phyloP scores from a whole-genome alignment of 2,797 vertebrate species.

The Phyllotis vaccarum region DNA sequence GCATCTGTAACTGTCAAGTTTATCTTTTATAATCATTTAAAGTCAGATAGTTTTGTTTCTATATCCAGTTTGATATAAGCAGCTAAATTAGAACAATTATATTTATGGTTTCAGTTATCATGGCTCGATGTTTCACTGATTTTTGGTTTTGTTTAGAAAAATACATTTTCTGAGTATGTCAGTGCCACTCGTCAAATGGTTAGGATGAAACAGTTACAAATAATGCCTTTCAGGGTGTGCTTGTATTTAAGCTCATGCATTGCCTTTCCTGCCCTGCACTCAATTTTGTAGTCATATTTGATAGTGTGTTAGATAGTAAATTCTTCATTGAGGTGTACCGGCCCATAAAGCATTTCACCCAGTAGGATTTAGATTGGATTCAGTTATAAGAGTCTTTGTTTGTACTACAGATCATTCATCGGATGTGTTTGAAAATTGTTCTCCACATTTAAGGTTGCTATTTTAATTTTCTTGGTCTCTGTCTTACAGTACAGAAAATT shows the following conservation, averaged over 20 bases:
- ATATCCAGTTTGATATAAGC: neutral
- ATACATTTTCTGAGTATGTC: neutral
- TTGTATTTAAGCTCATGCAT: neutral
- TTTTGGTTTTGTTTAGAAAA: neutral
- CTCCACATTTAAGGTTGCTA: neutral
- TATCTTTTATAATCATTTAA: conserved; percentile 20
- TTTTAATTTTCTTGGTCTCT: neutral
- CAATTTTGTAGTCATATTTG: neutral
- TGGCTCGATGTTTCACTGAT: neutral
- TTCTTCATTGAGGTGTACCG: neutral
- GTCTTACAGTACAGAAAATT: neutral
- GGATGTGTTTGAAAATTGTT: neutral
- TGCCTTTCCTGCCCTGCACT: neutral
- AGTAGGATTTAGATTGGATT: neutral
- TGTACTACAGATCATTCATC: neutral
- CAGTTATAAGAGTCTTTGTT: neutral
- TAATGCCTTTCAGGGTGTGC: too few relatives aligned
- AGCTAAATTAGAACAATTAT: neutral
- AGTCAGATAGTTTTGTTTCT: neutral
- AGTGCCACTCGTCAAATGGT: neutral
- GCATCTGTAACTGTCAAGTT: neutral
- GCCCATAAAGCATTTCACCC: neutral
- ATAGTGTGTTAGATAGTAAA: neutral
- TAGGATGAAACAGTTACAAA: neutral
- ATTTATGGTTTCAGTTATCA: neutral